A percentile compares a stretch with the other conserved stretches of the same genome.
phyloP scores from a whole-genome alignment of 2,797 vertebrate species.

The Smutsia temminckii region DNA sequence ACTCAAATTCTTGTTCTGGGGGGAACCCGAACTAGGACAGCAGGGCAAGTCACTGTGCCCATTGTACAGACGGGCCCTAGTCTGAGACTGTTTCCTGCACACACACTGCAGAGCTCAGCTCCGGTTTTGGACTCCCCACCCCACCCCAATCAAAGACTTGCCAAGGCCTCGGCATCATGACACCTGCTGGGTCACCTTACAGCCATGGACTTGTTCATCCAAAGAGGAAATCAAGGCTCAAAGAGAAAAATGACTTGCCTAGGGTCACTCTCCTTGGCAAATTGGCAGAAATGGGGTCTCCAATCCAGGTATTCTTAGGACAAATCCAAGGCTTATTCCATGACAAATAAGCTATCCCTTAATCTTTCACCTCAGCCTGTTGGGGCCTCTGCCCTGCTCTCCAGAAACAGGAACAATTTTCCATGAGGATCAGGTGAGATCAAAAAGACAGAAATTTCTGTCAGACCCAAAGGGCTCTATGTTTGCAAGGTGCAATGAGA shows the following conservation, averaged over 20 bases:
- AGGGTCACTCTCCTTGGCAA: background rate
- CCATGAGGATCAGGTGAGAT: background rate
- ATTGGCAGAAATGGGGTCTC: conserved; percentile 8
- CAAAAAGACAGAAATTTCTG: background rate
- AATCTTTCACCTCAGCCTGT: background rate
- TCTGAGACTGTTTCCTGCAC: background rate
- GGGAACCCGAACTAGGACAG: background rate
- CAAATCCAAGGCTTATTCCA: background rate
- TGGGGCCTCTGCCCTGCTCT: background rate
- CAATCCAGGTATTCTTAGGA: conserved; percentile 7
- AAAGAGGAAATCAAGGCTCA: background rate
- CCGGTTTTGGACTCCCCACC: background rate
- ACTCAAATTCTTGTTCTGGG: background rate
- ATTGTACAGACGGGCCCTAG: background rate
- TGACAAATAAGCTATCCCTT: background rate
- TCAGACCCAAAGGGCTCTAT: background rate
- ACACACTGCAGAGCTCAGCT: background rate
- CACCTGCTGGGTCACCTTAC: background rate
- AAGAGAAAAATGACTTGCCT: background rate
- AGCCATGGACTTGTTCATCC: background rate
- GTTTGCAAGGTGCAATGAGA: background rate
- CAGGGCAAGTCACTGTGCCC: background rate
- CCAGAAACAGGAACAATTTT: background rate
- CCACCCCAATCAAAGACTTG: background rate
- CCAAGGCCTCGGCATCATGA: background rate